phyloP scores from a whole-genome alignment of 1,140 invertebrate species.

The Eriosoma lanigerum region DNA sequence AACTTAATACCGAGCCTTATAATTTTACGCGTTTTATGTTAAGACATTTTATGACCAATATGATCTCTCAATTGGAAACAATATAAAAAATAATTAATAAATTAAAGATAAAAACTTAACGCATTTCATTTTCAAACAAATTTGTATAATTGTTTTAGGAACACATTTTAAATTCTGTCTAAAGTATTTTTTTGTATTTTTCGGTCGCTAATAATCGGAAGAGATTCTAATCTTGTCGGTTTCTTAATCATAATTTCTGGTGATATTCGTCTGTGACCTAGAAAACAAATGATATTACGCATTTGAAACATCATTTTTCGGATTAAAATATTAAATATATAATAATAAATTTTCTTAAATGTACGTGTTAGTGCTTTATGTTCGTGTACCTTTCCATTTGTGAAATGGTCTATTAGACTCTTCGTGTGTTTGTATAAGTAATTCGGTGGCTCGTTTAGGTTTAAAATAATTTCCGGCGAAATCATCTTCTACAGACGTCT shows the following conservation, averaged over 20 bases:
- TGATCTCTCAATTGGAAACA: no score
- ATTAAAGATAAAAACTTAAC: no score
- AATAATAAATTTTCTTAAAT: neutral
- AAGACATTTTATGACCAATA: no score
- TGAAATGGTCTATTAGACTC: constrained; percentile 60
- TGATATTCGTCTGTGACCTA: constrained; percentile 29
- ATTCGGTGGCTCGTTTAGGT: constrained; percentile 66
- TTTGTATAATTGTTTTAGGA: neutral
- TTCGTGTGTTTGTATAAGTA: constrained; percentile 62
- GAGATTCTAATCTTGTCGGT: constrained; percentile 54
- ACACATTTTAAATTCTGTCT: constrained; percentile 53
- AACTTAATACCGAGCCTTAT: no score
- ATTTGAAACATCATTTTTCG: neutral
- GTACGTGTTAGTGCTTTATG: neutral
- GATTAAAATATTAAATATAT: neutral
- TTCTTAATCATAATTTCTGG: constrained; percentile 52
- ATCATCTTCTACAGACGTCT: constrained; percentile 64
- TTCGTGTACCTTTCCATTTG: constrained; percentile 60
- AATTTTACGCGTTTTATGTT: no score
- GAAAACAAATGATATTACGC: neutral
- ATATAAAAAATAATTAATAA: no score
- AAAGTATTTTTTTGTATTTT: constrained; percentile 54
- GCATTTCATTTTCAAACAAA: no score
- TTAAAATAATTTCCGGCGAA: constrained; percentile 73
- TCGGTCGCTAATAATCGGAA: constrained; percentile 53